These are phyloP conservation scores for Psammodynastes pulverulentus DNA, from an alignment of 2,113 vertebrate species.

Conservation along the genomic window DNA sequence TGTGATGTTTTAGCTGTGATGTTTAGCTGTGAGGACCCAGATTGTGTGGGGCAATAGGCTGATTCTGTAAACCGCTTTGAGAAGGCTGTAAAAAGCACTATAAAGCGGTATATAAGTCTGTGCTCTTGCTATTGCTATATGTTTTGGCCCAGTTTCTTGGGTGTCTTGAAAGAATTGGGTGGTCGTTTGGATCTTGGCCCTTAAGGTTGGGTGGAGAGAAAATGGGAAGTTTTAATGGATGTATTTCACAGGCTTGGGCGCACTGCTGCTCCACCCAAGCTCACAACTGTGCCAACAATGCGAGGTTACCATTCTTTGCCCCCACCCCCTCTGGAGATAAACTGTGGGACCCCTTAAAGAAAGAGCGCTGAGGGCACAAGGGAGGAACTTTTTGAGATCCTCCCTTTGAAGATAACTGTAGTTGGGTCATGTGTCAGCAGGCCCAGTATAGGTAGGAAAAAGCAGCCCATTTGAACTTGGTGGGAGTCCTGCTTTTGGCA, in stretches of 20 bases:
- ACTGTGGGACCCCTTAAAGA: not conserved
- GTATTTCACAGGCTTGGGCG: not conserved
- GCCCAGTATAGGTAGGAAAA: slow-evolving; percentile 14
- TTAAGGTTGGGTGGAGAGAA: not conserved
- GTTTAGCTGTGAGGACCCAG: too few relatives aligned
- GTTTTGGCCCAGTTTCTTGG: not conserved
- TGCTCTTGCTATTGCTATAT: too few relatives aligned
- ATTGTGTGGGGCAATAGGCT: too few relatives aligned
- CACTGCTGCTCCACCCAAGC: not conserved
- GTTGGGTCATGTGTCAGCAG: not conserved
- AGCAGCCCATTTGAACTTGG: slow-evolving; percentile 6
- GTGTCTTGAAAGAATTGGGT: not conserved
- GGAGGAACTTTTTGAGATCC: not conserved
- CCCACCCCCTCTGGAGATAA: not conserved
- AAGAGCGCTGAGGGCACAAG: not conserved
- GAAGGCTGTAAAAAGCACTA: too few relatives aligned
- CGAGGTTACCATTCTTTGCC: not conserved
- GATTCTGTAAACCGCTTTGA: too few relatives aligned
- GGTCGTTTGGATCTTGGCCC: not conserved
- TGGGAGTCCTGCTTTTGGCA: slow-evolving; percentile 18
- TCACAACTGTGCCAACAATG: accelerated
- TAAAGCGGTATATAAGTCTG: too few relatives aligned
- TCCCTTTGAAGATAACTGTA: not conserved
- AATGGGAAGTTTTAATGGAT: not conserved
- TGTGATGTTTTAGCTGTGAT: not conserved